Percentiles rank a stretch among this genome's conserved stretches.
These are phyloP conservation scores for Triplophysa bombifrons DNA, from an alignment of 2,797 vertebrate genomes.

Conservation along the genomic window DNA sequence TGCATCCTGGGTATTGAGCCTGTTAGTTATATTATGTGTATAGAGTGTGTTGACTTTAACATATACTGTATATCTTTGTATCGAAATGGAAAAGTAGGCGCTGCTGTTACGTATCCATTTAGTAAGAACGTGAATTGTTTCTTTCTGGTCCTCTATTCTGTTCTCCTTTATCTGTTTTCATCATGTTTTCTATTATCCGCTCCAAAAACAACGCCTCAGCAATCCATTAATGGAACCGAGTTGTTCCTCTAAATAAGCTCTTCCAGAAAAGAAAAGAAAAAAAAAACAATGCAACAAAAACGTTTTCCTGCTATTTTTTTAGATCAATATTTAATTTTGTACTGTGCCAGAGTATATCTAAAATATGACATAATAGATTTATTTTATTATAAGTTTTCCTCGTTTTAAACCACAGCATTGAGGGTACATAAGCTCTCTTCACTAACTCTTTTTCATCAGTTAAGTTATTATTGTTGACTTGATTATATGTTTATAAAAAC, in stretches of 20 bases:
- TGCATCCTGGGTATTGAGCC: constrained; percentile 32
- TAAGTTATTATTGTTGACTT: constrained; percentile 39
- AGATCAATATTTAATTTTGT: constrained; percentile 60
- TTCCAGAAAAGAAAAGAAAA: constrained; percentile 25
- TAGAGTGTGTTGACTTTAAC: constrained; percentile 32
- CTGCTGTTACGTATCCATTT: constrained; percentile 24
- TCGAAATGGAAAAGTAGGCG: constrained; percentile 10
- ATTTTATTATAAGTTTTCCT: constrained; percentile 56
- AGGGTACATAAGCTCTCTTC: constrained; percentile 1
- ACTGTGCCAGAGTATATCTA: constrained; percentile 52
- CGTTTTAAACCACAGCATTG: constrained; percentile 36
- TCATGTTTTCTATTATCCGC: constrained; percentile 35
- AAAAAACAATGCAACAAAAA: constrained; percentile 9
- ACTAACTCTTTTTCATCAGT: constrained; percentile 1
- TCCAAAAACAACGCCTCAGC: constrained; percentile 21
- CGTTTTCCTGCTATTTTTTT: constrained; percentile 46
- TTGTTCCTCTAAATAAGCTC: constrained; percentile 49
- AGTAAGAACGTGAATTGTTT: constrained; percentile 17
- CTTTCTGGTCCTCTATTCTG: not conserved
- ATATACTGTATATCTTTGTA: constrained; percentile 45
- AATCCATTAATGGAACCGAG: constrained; percentile 30
- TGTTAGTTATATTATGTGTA: constrained; percentile 41
- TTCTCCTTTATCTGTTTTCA: not conserved
- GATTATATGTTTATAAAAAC: constrained; percentile 8
- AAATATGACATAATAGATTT: constrained; percentile 52